These are phyloP conservation scores for Falco rusticolus DNA, from an alignment of 2,797 vertebrate genomes.

Conservation along the genomic window DNA sequence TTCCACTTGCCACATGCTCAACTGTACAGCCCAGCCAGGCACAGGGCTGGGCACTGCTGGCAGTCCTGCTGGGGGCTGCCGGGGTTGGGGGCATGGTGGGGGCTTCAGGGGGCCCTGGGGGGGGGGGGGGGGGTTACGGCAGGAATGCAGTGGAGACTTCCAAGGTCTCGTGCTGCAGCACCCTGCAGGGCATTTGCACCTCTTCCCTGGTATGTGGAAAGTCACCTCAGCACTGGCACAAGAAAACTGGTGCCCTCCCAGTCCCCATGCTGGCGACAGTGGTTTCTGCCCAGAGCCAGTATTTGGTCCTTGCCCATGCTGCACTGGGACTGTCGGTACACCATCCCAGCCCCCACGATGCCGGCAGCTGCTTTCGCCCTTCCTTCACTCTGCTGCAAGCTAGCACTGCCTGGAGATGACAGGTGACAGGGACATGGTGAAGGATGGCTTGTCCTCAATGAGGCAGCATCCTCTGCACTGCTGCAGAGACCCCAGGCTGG, in stretches of 20 bases:
- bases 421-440: neutral
- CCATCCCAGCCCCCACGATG: neutral
- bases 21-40: accelerated
- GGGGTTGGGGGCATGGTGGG: neutral
- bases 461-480: neutral
- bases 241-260: neutral
- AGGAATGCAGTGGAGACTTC: neutral
- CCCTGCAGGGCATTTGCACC: neutral
- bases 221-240: neutral
- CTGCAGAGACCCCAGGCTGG: neutral
- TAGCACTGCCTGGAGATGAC: neutral
- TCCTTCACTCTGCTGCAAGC: neutral
- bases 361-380: accelerated
- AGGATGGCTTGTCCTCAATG: neutral
- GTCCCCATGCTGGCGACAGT: neutral
- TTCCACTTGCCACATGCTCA: neutral
- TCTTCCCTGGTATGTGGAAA: neutral
- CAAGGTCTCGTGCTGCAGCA: neutral
- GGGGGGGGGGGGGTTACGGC: neutral
- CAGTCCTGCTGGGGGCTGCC: neutral
- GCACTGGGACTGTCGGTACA: neutral
- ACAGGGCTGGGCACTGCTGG: neutral
- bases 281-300: neutral
- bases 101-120: neutral
- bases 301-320: neutral